phyloP scores from a whole-genome alignment of 2,113 vertebrate genomes.

The Toxotes chatareus region DNA sequence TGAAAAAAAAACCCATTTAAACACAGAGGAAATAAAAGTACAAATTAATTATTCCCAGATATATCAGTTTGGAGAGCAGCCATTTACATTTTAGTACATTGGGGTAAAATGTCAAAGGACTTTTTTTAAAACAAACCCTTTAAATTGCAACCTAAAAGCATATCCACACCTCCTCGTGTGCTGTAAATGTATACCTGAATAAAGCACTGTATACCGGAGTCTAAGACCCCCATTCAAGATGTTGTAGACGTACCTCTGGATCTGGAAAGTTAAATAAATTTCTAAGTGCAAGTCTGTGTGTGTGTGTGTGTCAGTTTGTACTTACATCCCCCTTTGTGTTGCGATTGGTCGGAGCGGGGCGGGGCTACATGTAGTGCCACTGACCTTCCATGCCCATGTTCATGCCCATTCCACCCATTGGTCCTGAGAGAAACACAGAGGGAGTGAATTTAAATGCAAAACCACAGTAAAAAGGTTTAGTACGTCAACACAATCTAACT shows the following conservation, averaged over 20 bases:
- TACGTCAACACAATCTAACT: not conserved
- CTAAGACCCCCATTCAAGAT: not conserved
- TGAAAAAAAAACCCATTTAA: slow-evolving; percentile 1
- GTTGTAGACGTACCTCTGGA: not conserved
- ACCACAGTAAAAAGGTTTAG: not conserved
- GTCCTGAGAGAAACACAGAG: slow-evolving; percentile 85
- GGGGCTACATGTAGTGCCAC: slow-evolving; percentile 99
- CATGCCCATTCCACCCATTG: slow-evolving; percentile 99
- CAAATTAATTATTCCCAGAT: not conserved
- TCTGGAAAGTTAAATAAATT: slow-evolving; percentile 2
- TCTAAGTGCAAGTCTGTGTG: slow-evolving; percentile 70
- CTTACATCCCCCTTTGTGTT: slow-evolving; percentile 98
- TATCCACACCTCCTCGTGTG: not conserved
- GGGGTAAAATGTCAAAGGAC: not conserved
- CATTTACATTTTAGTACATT: not conserved
- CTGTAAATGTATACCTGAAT: not conserved
- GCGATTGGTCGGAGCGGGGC: slow-evolving; percentile 93
- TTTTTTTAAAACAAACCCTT: not conserved
- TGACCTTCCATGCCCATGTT: slow-evolving; percentile 99
- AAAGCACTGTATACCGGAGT: not conserved
- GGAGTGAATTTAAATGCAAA: not conserved
- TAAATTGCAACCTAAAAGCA: not conserved
- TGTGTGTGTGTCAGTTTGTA: slow-evolving; percentile 79
- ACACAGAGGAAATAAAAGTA: not conserved
- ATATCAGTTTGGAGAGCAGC: not conserved